Base-by-base conservation (phyloP, 2,888 invertebrate genomes). In the Ornithoptera alexandrae region DNA sequence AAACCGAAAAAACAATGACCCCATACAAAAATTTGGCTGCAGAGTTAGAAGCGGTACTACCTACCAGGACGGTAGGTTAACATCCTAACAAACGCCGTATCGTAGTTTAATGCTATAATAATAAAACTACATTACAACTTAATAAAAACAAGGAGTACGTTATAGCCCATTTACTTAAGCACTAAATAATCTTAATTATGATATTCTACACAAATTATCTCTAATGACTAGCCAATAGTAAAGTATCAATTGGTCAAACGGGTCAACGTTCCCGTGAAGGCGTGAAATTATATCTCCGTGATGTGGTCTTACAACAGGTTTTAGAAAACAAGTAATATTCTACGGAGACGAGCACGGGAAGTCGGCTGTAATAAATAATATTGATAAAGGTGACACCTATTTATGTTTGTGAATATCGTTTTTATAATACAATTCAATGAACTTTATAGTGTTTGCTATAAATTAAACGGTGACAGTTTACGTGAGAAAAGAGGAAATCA, bases 321-420 rank as follows among this genome's bases (percentile, higher is more conserved):
- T 69, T 62, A 61, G 65, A 69, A 65, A 69, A 69, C 69, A 24
- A 69, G 65, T 69, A 69, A 65, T 65, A 60, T 62, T 57, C 53
- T 59, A 57, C 42, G 63, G 42, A 53, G 65, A 42, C n/a, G 64
- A 50, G 42, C 56, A 61, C 69, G 65, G 69, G 69, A 69, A 69
- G 61, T 68, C 59, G 36, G 36, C 15, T 50, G 64, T 42, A 65
- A 65, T 65, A 60, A 69, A 69, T 69, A 61, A 61, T 68, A 65
- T 58, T 39, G 58, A 67, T 67, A 61, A 53, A 42, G 50, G 17
- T 60, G 68, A 58, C 68, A 62, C 53, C 59, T 60, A 60, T 36
- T n/a, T 60, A 68, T 22, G 30, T 57, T 53, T 53, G 30, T 69
- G 61, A 56, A 61, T 65, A 56, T 60, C 59, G 56, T n/a, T 56